Conservation (phyloP, 2,113 vertebrate species). For the Amazona guildingii region DNA sequence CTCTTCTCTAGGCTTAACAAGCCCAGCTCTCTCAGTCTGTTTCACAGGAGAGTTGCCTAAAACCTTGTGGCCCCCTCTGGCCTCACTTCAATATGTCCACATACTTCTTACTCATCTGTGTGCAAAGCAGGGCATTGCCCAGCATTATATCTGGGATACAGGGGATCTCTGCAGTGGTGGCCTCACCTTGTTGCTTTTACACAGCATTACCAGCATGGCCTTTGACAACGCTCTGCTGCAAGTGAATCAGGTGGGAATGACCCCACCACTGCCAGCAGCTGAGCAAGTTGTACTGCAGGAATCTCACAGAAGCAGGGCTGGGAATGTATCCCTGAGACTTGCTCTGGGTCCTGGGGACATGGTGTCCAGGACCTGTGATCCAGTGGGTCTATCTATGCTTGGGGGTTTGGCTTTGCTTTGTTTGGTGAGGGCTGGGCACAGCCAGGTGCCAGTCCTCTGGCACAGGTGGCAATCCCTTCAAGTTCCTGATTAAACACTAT, state of each 20-base stretch:
- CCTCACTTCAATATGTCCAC: neutral
- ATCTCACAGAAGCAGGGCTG: no score
- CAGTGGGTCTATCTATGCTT: fast-evolving
- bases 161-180: fast-evolving
- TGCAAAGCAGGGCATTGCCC: neutral
- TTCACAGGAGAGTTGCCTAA: neutral
- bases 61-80: neutral
- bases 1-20: neutral
- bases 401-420: neutral
- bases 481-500: neutral
- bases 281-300: neutral
- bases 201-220: fast-evolving
- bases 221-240: neutral
- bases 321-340: fast-evolving
- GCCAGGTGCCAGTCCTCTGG: fast-evolving
- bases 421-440: neutral
- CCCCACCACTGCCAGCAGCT: neutral
- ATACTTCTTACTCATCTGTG: neutral
- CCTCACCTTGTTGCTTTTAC: fast-evolving
- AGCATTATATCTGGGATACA: fast-evolving
- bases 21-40: neutral
- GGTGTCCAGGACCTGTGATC: neutral
- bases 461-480: fast-evolving
- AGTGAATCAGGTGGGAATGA: fast-evolving
- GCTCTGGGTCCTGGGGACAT: neutral